A percentile compares a stretch with the other conserved stretches of the same genome.
These are phyloP conservation scores for Eulemur mongoz DNA, from an alignment of 2,797 vertebrate species.

Conservation along the genomic window DNA sequence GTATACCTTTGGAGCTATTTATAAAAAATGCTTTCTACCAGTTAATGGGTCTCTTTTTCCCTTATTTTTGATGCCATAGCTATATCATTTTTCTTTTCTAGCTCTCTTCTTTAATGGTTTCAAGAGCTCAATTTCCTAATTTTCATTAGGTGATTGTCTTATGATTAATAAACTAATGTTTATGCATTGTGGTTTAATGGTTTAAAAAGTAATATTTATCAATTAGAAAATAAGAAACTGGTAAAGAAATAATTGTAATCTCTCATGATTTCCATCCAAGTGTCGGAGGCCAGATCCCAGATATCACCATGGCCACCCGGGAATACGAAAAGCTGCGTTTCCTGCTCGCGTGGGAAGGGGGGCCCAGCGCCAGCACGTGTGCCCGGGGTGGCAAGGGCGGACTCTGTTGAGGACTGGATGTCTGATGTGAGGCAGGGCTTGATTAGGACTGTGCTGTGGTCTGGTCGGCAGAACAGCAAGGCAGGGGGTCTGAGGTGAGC, in stretches of 20 bases:
- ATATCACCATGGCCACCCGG: accelerated
- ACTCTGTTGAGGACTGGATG: accelerated
- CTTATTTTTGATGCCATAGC: not conserved
- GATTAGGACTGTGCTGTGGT: not conserved
- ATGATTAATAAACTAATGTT: not conserved
- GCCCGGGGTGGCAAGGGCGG: accelerated
- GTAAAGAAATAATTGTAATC: not conserved
- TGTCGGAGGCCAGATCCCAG: accelerated
- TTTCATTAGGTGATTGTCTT: not conserved
- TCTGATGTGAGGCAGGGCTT: not conserved
- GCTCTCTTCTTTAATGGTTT: not conserved
- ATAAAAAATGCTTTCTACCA: not conserved
- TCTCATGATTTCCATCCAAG: accelerated
- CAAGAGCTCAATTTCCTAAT: not conserved
- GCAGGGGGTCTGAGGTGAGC: not conserved
- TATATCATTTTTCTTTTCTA: not conserved
- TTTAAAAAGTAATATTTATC: not conserved
- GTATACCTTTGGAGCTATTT: not conserved
- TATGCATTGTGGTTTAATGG: not conserved
- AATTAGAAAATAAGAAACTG: not conserved
- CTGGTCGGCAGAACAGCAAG: not conserved
- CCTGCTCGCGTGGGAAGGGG: not conserved
- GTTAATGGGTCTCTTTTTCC: not conserved
- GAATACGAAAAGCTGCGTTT: no score
- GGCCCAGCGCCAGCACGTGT: no score